Conservation (phyloP, 2,113 vertebrate species). For the Epinephelus cyanopodus region DNA sequence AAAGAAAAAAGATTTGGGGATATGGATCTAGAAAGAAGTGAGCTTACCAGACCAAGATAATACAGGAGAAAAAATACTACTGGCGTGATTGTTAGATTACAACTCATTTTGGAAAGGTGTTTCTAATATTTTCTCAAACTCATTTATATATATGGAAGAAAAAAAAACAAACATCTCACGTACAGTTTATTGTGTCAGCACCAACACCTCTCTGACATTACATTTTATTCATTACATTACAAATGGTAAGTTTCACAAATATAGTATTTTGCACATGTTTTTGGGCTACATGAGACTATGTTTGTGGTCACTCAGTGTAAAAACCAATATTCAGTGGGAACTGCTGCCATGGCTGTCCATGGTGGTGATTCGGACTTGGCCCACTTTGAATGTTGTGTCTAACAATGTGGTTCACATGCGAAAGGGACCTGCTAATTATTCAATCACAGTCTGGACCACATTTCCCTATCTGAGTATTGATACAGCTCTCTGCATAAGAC, state of each 20-base stretch:
- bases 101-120: neutral
- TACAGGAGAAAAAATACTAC: too few species aligned
- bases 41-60: too few species aligned
- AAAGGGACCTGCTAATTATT: slow-evolving; percentile 28
- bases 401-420: slow-evolving; percentile 5
- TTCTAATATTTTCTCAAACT: neutral
- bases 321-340: neutral
- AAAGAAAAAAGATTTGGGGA: too few species aligned
- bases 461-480: slow-evolving; percentile 1
- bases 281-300: too few species aligned
- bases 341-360: neutral
- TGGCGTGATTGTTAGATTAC: neutral
- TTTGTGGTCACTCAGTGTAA: neutral
- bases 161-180: neutral
- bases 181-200: too few species aligned
- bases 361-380: slow-evolving; percentile 10
- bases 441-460: neutral
- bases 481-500: neutral
- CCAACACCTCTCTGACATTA: too few species aligned
- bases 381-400: neutral
- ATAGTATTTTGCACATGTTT: neutral
- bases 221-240: too few species aligned
- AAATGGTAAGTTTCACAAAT: neutral
- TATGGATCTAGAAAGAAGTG: too few species aligned
- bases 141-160: neutral